phyloP scores from a whole-genome alignment of 2,113 vertebrate species.

The Pycnonotus jocosus region DNA sequence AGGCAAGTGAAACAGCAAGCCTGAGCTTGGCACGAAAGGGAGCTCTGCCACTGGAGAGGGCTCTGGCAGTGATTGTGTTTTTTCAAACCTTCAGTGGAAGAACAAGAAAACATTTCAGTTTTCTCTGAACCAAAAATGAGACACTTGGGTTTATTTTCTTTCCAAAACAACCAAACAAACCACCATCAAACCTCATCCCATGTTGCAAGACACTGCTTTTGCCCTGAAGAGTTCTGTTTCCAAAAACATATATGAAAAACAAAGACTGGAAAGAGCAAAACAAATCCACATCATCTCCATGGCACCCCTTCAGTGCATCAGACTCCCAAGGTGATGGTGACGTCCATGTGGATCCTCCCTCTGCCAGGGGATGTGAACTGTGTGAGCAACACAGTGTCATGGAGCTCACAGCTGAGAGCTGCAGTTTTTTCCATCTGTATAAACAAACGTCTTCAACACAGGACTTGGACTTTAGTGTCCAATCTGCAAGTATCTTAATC shows the following conservation, averaged over 20 bases:
- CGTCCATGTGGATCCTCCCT: neutral
- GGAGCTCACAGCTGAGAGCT: neutral
- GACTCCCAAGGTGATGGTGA: neutral
- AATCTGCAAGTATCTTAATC: neutral
- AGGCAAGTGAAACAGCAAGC: neutral
- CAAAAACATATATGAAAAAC: neutral
- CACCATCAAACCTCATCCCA: neutral
- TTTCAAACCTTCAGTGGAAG: neutral
- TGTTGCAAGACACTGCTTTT: neutral
- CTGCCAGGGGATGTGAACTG: neutral
- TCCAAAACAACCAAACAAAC: conserved; percentile 49
- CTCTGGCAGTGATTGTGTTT: neutral
- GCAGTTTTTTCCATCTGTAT: neutral
- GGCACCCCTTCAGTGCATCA: neutral
- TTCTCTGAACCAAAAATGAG: neutral
- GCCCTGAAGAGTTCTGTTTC: neutral
- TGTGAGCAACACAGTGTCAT: neutral
- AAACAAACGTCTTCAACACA: neutral
- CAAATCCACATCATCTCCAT: neutral
- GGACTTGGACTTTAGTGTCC: neutral
- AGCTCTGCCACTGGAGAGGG: neutral
- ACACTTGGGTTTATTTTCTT: neutral
- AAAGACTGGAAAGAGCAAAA: conserved; percentile 21
- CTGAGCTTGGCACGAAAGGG: neutral
- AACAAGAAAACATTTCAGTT: conserved; percentile 6